A percentile compares a stretch with the other conserved stretches of the same genome.
phyloP scores from a whole-genome alignment of 2,888 invertebrate genomes.

The Archips crataeganus region DNA sequence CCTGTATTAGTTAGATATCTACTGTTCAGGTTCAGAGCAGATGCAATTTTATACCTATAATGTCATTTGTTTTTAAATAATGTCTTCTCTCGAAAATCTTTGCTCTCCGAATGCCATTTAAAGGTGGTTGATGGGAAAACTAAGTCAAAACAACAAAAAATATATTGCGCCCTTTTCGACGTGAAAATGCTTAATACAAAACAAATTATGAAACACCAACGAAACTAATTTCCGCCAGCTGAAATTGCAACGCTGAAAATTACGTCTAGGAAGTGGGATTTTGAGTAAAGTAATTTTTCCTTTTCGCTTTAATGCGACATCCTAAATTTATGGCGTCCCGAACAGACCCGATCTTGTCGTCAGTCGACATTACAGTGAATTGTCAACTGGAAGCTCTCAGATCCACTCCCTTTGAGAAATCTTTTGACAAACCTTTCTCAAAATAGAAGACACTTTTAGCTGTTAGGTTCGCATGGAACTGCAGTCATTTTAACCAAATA shows the following conservation, averaged over 20 bases:
- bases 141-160: neutral
- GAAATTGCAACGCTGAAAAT: neutral
- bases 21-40: too few species aligned
- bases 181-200: neutral
- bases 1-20: too few species aligned
- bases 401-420: neutral
- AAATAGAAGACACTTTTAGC: neutral
- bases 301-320: neutral
- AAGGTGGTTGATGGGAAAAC: neutral
- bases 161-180: neutral
- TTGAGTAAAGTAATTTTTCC: neutral
- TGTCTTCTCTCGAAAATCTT: too few species aligned
- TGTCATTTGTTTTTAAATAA: too few species aligned
- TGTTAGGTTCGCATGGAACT: too few species aligned
- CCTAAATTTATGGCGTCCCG: neutral
- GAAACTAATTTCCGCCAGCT: neutral
- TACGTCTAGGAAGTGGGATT: neutral
- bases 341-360: neutral
- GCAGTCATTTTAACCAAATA: neutral
- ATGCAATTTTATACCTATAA: too few species aligned
- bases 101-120: too few species aligned
- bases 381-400: neutral
- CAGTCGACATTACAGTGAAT: neutral
- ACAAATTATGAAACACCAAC: neutral
- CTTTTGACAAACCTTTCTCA: neutral